A percentile compares a stretch with the other conserved stretches of the same genome.
Conservation (phyloP, 2,888 invertebrate genomes). For the Cheilosia pagana region DNA sequence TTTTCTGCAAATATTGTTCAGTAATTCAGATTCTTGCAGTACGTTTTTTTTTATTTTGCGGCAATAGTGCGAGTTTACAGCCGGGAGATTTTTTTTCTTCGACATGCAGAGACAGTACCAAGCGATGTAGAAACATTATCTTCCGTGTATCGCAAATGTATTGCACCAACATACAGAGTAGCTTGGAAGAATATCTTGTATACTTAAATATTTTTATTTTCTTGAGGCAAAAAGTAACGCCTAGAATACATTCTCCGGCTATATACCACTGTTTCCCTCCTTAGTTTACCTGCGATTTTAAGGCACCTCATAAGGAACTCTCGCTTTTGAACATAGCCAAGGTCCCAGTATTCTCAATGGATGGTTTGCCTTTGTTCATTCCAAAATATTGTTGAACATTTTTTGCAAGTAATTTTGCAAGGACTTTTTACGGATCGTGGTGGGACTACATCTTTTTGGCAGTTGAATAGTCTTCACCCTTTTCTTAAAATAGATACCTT, state of each 20-base stretch:
- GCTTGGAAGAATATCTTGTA: constrained; percentile 23
- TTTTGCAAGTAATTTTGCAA: constrained; percentile 8
- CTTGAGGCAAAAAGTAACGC: constrained; percentile 13
- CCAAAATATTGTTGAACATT: constrained; percentile 7
- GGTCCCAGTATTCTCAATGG: constrained; percentile 24
- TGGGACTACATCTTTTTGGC: neutral
- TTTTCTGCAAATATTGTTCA: neutral
- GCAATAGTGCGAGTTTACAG: neutral
- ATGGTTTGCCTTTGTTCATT: constrained; percentile 6
- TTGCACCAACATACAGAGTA: constrained; percentile 23
- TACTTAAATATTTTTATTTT: constrained; percentile 5
- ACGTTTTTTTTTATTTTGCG: neutral
- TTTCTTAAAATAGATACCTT: neutral
- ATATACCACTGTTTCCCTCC: neutral
- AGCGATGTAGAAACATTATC: constrained; percentile 5
- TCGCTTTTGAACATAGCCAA: constrained; percentile 13
- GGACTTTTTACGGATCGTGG: neutral
- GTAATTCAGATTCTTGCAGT: no score
- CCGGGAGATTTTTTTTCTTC: neutral
- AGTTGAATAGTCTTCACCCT: neutral
- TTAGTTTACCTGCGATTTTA: neutral
- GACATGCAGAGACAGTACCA: neutral
- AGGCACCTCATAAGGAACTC: neutral
- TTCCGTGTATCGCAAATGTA: constrained; percentile 15
- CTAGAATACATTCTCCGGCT: constrained; percentile 15